Evolutionary conservation across 2,113 vertebrate genomes (phyloP).

Genomic region (Trematocara unimaculatum): DNA sequence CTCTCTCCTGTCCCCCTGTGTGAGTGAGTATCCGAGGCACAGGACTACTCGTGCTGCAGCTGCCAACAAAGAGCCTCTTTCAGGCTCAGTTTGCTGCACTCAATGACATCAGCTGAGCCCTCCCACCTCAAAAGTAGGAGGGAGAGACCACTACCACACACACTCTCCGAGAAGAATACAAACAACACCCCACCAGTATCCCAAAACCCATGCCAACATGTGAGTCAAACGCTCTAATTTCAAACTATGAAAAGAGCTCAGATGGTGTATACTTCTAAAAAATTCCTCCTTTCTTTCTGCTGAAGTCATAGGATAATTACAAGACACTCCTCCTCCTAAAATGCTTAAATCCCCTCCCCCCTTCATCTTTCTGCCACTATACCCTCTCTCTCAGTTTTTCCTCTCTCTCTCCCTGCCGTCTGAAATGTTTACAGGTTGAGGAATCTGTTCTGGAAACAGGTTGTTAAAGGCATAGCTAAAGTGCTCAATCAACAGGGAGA

Average conservation of each 20-base stretch:
- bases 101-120: constrained; percentile 85
- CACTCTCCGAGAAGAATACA: constrained; percentile 24
- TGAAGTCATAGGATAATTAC: constrained; percentile 42
- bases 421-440: constrained; percentile 63
- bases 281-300: constrained; percentile 21
- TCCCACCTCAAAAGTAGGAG: constrained; percentile 73
- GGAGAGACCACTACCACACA: constrained; percentile 46
- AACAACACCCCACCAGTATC: constrained; percentile 19
- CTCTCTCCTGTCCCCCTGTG: constrained; percentile 50
- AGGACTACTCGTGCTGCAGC: constrained; percentile 72
- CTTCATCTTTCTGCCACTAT: constrained; percentile 4
- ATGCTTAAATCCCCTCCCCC: constrained; percentile 17
- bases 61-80: constrained; percentile 96
- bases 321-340: constrained; percentile 44
- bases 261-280: neutral
- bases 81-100: constrained; percentile 78
- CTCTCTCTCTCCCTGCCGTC: neutral
- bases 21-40: constrained; percentile 54
- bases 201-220: neutral
- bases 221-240: neutral
- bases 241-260: neutral
- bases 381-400: neutral
- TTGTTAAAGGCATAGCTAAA: constrained; percentile 16
- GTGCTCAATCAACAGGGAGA: neutral
- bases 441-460: constrained; percentile 23